Evolutionary conservation across 2,888 invertebrate species (phyloP).

Genomic region (Conomelus anceps): DNA sequence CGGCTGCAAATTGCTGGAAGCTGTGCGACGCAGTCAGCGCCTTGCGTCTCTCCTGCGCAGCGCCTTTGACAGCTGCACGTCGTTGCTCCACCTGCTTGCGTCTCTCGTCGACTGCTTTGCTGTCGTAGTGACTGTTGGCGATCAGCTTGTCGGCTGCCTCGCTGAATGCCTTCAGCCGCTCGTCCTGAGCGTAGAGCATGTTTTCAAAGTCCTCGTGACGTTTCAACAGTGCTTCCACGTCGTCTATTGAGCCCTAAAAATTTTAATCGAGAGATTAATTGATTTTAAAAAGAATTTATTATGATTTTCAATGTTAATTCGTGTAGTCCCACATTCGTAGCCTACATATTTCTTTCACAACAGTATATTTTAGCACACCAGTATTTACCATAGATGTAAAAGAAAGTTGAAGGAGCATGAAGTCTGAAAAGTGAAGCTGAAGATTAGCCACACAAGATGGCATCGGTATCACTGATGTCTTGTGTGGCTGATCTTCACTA

Average conservation of each 20-base stretch:
- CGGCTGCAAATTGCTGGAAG: slow-evolving; percentile 87
- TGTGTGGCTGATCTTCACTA: no score
- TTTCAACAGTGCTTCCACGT: slow-evolving; percentile 86
- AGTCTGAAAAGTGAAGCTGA: no score
- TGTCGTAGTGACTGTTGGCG: slow-evolving; percentile 70
- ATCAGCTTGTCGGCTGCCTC: slow-evolving; percentile 77
- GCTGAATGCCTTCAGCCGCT: slow-evolving; percentile 73
- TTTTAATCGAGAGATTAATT: not conserved
- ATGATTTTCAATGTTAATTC: no score
- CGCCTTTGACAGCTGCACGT: slow-evolving; percentile 65
- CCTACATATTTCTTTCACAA: no score
- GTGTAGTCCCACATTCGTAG: no score
- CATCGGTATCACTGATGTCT: no score
- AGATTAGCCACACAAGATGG: no score
- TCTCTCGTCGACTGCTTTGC: slow-evolving; percentile 65
- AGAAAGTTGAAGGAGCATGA: no score
- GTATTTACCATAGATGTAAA: no score
- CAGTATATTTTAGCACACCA: no score
- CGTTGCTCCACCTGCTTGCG: slow-evolving; percentile 67
- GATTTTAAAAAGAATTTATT: not conserved
- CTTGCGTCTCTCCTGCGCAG: slow-evolving; percentile 65
- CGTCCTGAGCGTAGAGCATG: slow-evolving; percentile 87
- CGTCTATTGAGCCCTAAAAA: slow-evolving; percentile 72
- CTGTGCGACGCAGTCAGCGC: slow-evolving; percentile 76
- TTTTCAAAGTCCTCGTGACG: slow-evolving; percentile 91